Evolutionary conservation across 2,113 vertebrate species (phyloP).

Genomic region (Lagopus muta): DNA sequence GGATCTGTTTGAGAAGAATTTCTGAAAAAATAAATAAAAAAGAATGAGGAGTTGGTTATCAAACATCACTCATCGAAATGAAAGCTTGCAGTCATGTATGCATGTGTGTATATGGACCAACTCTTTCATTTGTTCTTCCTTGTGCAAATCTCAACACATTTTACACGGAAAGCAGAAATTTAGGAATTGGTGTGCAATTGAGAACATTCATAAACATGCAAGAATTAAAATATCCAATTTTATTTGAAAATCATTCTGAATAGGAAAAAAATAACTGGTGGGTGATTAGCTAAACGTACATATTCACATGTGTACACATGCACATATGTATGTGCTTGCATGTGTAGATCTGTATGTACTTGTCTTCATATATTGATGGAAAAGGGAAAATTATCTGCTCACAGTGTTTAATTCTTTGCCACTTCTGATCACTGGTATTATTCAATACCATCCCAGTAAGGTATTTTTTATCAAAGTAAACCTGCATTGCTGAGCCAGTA

Average conservation of each 20-base stretch:
- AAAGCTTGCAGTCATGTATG: accelerated
- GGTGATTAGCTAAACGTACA: background rate
- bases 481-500: accelerated
- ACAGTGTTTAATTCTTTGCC: background rate
- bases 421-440: background rate
- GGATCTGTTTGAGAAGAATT: background rate
- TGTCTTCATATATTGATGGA: background rate
- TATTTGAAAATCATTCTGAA: background rate
- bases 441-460: background rate
- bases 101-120: background rate
- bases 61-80: background rate
- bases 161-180: background rate
- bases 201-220: background rate
- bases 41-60: background rate
- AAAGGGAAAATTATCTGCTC: background rate
- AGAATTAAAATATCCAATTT: background rate
- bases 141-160: background rate
- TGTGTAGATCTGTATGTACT: background rate
- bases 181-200: background rate
- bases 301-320: background rate
- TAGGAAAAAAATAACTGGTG: background rate
- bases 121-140: background rate
- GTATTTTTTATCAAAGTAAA: background rate
- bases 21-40: background rate
- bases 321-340: background rate